phyloP scores from a whole-genome alignment of 2,797 vertebrate genomes.

The Allobates femoralis region DNA sequence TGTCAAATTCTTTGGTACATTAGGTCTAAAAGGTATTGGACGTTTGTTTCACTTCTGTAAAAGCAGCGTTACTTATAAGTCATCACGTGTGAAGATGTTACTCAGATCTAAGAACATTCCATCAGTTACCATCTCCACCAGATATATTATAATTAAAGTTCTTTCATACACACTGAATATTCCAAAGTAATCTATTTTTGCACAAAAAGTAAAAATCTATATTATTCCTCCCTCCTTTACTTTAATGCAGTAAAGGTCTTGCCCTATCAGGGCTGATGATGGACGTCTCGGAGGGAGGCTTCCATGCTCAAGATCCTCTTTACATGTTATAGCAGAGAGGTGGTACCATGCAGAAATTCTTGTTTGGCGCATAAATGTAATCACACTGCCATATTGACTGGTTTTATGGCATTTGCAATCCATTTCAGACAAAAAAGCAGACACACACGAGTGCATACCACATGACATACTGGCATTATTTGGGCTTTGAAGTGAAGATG shows the following conservation, averaged over 20 bases:
- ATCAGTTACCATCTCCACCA: neutral
- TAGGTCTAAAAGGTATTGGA: neutral
- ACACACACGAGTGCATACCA: neutral
- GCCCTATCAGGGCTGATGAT: neutral
- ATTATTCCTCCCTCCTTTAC: neutral
- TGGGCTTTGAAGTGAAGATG: conserved; percentile 20
- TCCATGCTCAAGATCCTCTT: neutral
- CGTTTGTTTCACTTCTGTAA: conserved; percentile 17
- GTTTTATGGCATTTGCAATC: neutral
- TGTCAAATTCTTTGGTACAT: neutral
- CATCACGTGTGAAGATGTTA: neutral
- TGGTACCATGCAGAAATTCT: neutral
- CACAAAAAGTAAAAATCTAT: neutral
- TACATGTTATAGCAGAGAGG: neutral
- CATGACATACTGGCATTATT: neutral
- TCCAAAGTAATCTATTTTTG: neutral
- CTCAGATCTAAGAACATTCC: neutral
- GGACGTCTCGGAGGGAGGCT: neutral
- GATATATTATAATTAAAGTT: neutral
- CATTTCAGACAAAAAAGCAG: neutral
- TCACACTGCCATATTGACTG: neutral
- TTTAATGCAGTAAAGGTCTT: neutral
- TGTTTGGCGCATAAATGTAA: neutral
- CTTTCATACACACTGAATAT: neutral
- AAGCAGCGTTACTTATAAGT: neutral